These are phyloP conservation scores for Halocaridina rubra DNA, from an alignment of 2,888 invertebrate genomes.

Conservation along the genomic window DNA sequence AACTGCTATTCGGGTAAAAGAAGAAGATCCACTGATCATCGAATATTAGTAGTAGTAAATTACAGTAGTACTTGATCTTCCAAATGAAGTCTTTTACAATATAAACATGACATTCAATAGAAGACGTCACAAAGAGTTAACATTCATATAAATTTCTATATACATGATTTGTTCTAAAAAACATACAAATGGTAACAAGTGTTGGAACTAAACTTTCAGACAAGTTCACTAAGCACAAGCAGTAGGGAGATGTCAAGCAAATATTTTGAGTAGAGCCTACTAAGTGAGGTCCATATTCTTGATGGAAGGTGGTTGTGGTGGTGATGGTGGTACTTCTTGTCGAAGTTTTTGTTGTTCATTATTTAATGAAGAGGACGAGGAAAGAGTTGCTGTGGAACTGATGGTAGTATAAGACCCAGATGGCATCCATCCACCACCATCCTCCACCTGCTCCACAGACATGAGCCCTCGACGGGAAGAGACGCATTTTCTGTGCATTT, in stretches of 20 bases:
- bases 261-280: constrained; percentile 49
- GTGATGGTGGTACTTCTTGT: too few relatives aligned
- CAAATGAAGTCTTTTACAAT: constrained; percentile 30
- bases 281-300: constrained; percentile 53
- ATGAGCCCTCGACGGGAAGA: constrained; percentile 38
- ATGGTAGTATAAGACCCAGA: neutral
- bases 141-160: constrained; percentile 59
- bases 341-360: constrained; percentile 11
- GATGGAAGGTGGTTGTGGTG: constrained; percentile 51
- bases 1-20: constrained; percentile 56
- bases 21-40: constrained; percentile 49
- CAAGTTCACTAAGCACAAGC: constrained; percentile 59
- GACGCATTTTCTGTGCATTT: constrained; percentile 52
- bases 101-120: constrained; percentile 54
- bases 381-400: constrained; percentile 1
- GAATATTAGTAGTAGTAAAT: constrained; percentile 53
- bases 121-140: constrained; percentile 57
- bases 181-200: constrained; percentile 60
- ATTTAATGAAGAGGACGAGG: constrained; percentile 16
- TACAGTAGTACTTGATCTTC: constrained; percentile 38
- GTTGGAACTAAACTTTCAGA: constrained; percentile 56
- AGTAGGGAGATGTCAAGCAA: constrained; percentile 57
- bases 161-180: constrained; percentile 54
- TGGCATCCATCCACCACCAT: constrained; percentile 23
- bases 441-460: constrained; percentile 45